Conservation (phyloP, 1,140 invertebrate genomes). For the Penaeus chinensis region DNA sequence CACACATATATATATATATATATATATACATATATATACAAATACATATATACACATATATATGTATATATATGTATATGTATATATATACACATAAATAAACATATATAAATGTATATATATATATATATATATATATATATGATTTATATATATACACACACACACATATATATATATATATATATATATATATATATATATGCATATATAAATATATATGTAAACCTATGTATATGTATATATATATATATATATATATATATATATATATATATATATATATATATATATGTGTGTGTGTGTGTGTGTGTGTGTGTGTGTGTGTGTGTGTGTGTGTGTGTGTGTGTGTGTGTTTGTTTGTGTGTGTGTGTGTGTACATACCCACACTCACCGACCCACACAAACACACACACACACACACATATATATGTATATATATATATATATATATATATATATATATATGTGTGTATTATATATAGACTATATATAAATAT, state of each 20-base stretch:
- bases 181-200: conserved; percentile 20
- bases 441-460: conserved; percentile 27
- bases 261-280: not conserved
- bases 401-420: conserved; percentile 21
- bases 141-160: conserved; percentile 14
- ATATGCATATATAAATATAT: conserved; percentile 17
- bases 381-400: not conserved
- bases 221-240: not conserved
- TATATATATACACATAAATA: too few species aligned
- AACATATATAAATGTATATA: too few species aligned
- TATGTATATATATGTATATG: too few species aligned
- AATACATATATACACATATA: too few species aligned
- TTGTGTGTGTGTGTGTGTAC: not conserved
- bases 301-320: too few species aligned
- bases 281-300: not conserved
- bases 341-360: too few species aligned
- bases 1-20: too few species aligned
- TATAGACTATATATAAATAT: too few species aligned
- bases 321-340: too few species aligned
- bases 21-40: too few species aligned
- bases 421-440: conserved; percentile 14
- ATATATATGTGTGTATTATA: not conserved
- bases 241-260: conserved; percentile 22
- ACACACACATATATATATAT: not conserved
- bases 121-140: not conserved